Conservation (phyloP, 2,888 invertebrate species). For the Amblyjoppa fuscipennis region DNA sequence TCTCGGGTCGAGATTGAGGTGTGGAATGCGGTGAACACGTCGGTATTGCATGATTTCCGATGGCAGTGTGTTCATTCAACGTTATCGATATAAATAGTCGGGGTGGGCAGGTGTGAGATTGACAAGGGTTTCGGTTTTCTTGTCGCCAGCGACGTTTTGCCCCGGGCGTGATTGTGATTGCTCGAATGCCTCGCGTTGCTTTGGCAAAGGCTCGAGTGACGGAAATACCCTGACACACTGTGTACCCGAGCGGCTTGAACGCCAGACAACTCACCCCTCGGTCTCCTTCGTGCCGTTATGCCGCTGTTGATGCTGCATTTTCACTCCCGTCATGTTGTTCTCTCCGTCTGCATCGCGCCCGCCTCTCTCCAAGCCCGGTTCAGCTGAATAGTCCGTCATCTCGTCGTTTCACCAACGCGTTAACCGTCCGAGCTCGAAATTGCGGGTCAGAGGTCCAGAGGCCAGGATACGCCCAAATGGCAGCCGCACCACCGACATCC, state of each 20-base stretch:
- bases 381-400: conserved; percentile 56
- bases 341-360: conserved; percentile 22
- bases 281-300: conserved; percentile 5
- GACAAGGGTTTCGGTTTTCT: conserved; percentile 23
- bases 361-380: not conserved
- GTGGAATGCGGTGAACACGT: not conserved
- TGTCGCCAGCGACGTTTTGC: conserved; percentile 10
- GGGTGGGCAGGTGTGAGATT: not conserved
- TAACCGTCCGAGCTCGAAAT: conserved; percentile 59
- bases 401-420: conserved; percentile 51
- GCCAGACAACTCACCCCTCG: not conserved
- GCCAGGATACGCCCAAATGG: conserved; percentile 44
- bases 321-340: conserved; percentile 20
- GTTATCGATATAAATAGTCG: not conserved
- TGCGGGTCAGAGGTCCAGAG: conserved; percentile 44
- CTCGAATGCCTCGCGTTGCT: conserved; percentile 32
- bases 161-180: conserved; percentile 27
- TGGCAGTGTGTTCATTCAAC: conserved; percentile 3
- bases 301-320: conserved; percentile 20
- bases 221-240: conserved; percentile 46
- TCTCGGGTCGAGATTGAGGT: not conserved
- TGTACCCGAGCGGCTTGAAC: conserved; percentile 32
- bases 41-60: not conserved
- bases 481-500: conserved; percentile 36
- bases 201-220: conserved; percentile 46